Conservation (phyloP, 1,140 invertebrate species). For the Dinothrombium tinctorium region DNA sequence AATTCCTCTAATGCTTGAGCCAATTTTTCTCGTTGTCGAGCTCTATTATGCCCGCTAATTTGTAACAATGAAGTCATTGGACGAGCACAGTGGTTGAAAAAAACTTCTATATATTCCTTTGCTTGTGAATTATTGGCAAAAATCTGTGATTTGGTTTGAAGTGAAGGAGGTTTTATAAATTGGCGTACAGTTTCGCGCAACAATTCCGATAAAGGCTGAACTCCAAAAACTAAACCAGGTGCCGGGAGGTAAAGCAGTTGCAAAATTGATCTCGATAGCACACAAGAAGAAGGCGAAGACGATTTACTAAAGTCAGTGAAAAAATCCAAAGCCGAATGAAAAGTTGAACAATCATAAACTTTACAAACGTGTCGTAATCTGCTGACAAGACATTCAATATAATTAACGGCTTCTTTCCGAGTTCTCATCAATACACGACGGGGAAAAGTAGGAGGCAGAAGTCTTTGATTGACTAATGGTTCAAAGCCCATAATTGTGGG, state of each 20-base stretch:
- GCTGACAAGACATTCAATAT: constrained; percentile 54
- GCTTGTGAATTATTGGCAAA: constrained; percentile 26
- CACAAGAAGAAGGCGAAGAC: constrained; percentile 41
- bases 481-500: constrained; percentile 54
- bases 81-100: constrained; percentile 60
- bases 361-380: constrained; percentile 56
- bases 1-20: constrained; percentile 70
- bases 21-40: constrained; percentile 75
- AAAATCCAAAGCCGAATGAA: constrained; percentile 67
- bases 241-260: constrained; percentile 50
- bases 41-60: constrained; percentile 57
- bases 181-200: constrained; percentile 54
- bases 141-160: constrained; percentile 11
- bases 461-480: constrained; percentile 74
- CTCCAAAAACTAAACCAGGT: constrained; percentile 20
- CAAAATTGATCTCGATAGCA: constrained; percentile 71
- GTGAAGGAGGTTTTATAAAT: constrained; percentile 61
- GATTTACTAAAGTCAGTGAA: constrained; percentile 73
- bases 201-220: constrained; percentile 42
- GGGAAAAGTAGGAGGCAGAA: constrained; percentile 90
- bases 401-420: constrained; percentile 50
- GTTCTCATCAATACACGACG: constrained; percentile 79
- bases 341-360: constrained; percentile 46
- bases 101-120: constrained; percentile 63
- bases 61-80: constrained; percentile 57